phyloP scores from a whole-genome alignment of 2,113 vertebrate species.

The Andinoacara biseriatus region DNA sequence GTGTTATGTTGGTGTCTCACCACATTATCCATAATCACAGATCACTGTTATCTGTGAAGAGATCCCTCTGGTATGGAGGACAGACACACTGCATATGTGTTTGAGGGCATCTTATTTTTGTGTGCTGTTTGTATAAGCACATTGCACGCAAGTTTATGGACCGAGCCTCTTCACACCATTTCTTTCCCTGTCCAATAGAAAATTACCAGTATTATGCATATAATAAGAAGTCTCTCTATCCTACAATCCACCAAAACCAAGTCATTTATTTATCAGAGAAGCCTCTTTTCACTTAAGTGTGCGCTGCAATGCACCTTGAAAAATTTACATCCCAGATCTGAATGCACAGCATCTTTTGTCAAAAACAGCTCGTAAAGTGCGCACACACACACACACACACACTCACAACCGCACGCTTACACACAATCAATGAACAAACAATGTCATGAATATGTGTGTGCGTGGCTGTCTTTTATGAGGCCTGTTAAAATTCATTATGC shows the following conservation, averaged over 20 bases:
- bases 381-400: background rate
- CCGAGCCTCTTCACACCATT: background rate
- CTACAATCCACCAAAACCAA: background rate
- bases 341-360: background rate
- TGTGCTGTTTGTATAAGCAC: background rate
- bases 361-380: background rate
- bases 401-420: background rate
- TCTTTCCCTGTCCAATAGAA: background rate
- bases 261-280: background rate
- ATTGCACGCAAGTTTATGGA: background rate
- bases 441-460: background rate
- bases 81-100: background rate
- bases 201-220: background rate
- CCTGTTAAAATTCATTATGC: conserved; percentile 63
- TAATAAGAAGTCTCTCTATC: background rate
- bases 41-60: conserved; percentile 65
- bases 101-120: background rate
- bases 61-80: conserved; percentile 38
- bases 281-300: background rate
- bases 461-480: conserved; percentile 27
- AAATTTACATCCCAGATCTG: background rate
- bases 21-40: conserved; percentile 77
- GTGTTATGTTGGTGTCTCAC: conserved; percentile 68
- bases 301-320: background rate
- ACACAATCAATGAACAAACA: background rate